These are phyloP conservation scores for Loxodonta africana DNA, from an alignment of 2,113 vertebrate species.

Conservation along the genomic window DNA sequence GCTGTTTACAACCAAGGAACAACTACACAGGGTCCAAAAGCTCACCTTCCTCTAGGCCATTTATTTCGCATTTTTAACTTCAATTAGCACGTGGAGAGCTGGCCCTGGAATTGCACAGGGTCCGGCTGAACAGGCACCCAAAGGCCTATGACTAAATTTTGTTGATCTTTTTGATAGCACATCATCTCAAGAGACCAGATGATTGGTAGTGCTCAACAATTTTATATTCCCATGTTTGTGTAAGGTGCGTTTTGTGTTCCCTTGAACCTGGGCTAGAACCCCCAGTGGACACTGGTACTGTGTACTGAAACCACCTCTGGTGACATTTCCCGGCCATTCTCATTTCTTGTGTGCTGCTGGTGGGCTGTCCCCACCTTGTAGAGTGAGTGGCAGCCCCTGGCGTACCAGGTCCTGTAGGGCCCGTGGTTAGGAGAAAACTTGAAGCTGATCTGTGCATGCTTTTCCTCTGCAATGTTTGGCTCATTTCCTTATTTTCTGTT, in stretches of 20 bases:
- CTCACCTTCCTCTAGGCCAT: neutral
- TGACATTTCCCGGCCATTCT: slow-evolving; percentile 32
- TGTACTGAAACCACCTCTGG: slow-evolving; percentile 57
- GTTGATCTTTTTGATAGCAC: slow-evolving; percentile 5
- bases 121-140: neutral
- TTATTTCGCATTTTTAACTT: neutral
- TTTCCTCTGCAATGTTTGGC: slow-evolving; percentile 33
- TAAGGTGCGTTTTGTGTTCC: slow-evolving; percentile 35
- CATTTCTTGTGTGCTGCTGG: neutral
- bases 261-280: neutral
- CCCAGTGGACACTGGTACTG: neutral
- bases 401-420: neutral
- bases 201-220: slow-evolving; percentile 2
- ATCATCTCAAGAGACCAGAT: slow-evolving; percentile 27
- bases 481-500: neutral
- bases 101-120: neutral
- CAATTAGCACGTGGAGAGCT: slow-evolving; percentile 41
- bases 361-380: neutral
- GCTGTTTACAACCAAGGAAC: slow-evolving; percentile 72
- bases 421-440: neutral
- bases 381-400: neutral
- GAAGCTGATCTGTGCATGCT: neutral
- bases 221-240: slow-evolving; percentile 65
- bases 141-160: neutral
- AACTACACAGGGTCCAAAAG: neutral